Conservation (phyloP, 1,140 invertebrate genomes). For the Sweltsa coloradensis region DNA sequence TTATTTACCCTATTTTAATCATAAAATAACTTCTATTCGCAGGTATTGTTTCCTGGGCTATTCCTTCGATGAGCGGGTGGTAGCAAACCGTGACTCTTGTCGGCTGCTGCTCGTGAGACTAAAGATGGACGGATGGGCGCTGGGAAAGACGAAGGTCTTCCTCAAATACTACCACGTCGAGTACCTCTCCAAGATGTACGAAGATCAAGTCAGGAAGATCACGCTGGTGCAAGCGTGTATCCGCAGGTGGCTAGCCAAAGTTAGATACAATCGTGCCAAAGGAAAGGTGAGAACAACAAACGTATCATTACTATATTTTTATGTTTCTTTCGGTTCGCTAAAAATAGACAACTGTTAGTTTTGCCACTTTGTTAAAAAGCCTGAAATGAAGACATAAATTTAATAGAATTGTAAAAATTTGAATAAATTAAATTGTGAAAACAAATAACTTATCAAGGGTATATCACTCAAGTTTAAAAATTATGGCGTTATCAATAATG, state of each 20-base stretch:
- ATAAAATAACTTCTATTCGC: conserved; percentile 20
- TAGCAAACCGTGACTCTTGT: conserved; percentile 57
- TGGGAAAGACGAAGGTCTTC: conserved; percentile 80
- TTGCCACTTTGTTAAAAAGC: too few species aligned
- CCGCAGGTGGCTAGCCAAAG: conserved; percentile 55
- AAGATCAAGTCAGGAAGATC: conserved; percentile 56
- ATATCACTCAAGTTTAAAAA: too few species aligned
- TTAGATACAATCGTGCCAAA: conserved; percentile 37
- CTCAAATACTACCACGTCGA: conserved; percentile 80
- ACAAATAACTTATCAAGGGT: too few species aligned
- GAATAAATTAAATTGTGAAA: too few species aligned
- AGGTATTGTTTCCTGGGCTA: conserved; percentile 74
- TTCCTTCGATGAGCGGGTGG: conserved; percentile 54
- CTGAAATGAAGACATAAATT: too few species aligned
- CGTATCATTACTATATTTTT: too few species aligned
- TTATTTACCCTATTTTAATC: too few species aligned
- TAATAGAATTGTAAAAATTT: too few species aligned
- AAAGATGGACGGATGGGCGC: conserved; percentile 69
- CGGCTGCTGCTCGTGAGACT: conserved; percentile 53
- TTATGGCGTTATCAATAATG: too few species aligned
- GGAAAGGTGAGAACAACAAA: too few species aligned
- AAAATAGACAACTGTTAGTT: too few species aligned
- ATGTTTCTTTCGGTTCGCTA: too few species aligned
- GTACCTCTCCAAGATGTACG: conserved; percentile 63
- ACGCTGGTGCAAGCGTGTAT: conserved; percentile 56